phyloP scores from a whole-genome alignment of 2,113 vertebrate species.

The Scomber japonicus region DNA sequence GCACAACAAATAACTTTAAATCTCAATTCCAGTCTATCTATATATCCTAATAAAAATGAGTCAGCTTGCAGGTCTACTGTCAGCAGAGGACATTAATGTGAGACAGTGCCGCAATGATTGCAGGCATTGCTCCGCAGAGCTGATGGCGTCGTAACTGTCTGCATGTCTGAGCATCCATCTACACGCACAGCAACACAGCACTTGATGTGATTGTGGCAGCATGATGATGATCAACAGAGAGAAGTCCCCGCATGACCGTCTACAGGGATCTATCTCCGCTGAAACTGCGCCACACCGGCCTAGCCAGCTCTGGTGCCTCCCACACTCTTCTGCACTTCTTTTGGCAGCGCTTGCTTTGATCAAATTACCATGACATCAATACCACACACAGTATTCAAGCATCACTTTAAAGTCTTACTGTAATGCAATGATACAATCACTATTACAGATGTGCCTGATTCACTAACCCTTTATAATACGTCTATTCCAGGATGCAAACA shows the following conservation, averaged over 20 bases:
- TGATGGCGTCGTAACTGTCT: background rate
- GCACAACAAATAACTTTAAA: background rate
- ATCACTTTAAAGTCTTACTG: background rate
- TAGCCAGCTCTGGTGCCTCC: constrained; percentile 14
- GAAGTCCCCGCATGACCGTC: constrained; percentile 10
- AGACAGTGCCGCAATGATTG: constrained; percentile 12
- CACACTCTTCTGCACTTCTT: constrained; percentile 19
- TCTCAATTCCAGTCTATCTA: background rate
- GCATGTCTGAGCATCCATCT: constrained; percentile 16
- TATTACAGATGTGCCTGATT: background rate
- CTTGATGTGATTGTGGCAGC: background rate
- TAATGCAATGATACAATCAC: background rate
- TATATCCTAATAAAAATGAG: background rate
- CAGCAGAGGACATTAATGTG: background rate
- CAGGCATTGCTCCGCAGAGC: constrained; percentile 16
- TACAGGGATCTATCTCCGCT: background rate
- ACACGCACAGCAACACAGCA: background rate
- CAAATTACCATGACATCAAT: constrained; percentile 16
- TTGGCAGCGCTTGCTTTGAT: background rate
- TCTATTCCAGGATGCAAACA: background rate
- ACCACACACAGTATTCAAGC: background rate
- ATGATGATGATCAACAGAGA: background rate
- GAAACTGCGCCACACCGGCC: constrained; percentile 74
- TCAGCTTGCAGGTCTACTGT: background rate
- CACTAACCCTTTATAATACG: background rate